Evolutionary conservation across 1,140 invertebrate genomes (phyloP).

Genomic region (Panulirus ornatus): DNA sequence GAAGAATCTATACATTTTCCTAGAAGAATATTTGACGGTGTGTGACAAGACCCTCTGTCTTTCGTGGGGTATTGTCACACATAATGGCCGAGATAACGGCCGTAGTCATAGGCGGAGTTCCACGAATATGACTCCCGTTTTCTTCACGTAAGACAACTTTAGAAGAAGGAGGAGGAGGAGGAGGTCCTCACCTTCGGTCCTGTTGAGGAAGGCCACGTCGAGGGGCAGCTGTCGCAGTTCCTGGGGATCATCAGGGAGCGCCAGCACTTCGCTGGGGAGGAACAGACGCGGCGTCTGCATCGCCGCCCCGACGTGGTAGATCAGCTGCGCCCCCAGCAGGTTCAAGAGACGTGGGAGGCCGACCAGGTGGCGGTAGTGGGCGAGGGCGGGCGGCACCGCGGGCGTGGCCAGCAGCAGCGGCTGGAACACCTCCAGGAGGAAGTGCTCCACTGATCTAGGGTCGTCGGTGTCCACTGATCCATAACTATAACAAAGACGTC

Average conservation of each 20-base stretch:
- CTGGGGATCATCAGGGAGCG: constrained; percentile 21
- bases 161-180: background rate
- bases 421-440: constrained; percentile 65
- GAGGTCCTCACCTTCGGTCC: constrained; percentile 45
- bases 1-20: too few species aligned
- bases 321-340: constrained; percentile 53
- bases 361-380: constrained; percentile 43
- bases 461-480: constrained; percentile 46
- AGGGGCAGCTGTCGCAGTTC: background rate
- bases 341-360: constrained; percentile 53
- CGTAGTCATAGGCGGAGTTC: too few species aligned
- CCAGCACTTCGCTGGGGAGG: constrained; percentile 43
- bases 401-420: constrained; percentile 21
- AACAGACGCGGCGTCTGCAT: constrained; percentile 10
- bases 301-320: constrained; percentile 48
- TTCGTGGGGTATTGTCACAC: too few species aligned
- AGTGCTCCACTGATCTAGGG: constrained; percentile 32
- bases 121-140: too few species aligned
- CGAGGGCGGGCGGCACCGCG: background rate
- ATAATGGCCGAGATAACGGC: too few species aligned
- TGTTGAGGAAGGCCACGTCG: constrained; percentile 43
- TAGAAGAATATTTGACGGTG: too few species aligned
- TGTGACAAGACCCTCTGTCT: too few species aligned
- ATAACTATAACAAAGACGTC: constrained; percentile 49
- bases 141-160: too few species aligned